Evolutionary conservation across 2,888 invertebrate species (phyloP).

Genomic region (Acronicta aceris): DNA sequence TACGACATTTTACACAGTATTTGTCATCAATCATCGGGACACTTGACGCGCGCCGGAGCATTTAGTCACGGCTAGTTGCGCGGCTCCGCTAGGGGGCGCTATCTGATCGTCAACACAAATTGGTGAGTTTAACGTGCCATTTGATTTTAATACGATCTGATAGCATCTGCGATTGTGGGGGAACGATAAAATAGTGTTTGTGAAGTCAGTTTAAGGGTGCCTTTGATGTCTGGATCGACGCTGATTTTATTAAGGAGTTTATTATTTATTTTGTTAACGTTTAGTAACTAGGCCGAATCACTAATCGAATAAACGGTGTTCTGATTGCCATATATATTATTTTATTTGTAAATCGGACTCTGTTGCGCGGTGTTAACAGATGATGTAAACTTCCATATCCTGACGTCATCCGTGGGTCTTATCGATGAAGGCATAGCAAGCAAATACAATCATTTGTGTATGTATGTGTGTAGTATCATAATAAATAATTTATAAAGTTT

Average conservation of each 20-base stretch:
- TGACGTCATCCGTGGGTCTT: too few species aligned
- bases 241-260: conserved; percentile 5
- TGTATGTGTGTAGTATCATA: too few species aligned
- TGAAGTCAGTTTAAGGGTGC: conserved; percentile 27
- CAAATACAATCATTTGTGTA: too few species aligned
- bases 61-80: conserved; percentile 63
- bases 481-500: too few species aligned
- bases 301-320: too few species aligned
- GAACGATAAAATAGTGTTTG: conserved; percentile 24
- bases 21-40: conserved; percentile 40
- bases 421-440: too few species aligned
- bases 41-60: conserved; percentile 28
- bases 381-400: too few species aligned
- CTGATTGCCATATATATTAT: too few species aligned
- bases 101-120: conserved; percentile 50
- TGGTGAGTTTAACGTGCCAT: conserved; percentile 46
- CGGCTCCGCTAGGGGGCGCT: conserved; percentile 49
- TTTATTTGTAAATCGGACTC: too few species aligned
- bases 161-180: conserved; percentile 37
- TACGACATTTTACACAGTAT: neutral
- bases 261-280: neutral
- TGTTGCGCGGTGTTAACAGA: too few species aligned
- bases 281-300: neutral
- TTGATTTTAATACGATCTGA: conserved; percentile 47
- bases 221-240: conserved; percentile 33